Percentiles rank a stretch among this genome's conserved stretches.
Conservation (phyloP, 2,113 vertebrate species). For the Bungarus multicinctus region DNA sequence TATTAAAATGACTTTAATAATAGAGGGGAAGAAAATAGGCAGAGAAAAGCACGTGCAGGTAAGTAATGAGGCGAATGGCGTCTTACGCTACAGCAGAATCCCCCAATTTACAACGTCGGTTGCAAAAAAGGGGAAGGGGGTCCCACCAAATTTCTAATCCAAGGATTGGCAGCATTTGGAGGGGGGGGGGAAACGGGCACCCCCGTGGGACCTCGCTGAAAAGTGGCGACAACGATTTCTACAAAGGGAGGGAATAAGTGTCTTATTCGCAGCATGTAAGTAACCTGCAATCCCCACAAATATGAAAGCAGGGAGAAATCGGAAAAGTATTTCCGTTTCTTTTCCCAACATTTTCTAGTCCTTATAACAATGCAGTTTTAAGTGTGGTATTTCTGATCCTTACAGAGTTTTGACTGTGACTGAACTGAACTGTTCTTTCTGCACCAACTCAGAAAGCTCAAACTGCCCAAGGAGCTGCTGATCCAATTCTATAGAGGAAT, state of each 20-base stretch:
- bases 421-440: not conserved
- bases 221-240: not conserved
- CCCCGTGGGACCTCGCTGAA: not conserved
- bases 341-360: not conserved
- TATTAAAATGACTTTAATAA: constrained; percentile 16
- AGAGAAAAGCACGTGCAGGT: not conserved
- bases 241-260: not conserved
- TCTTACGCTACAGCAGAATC: not conserved
- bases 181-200: rapidly evolving
- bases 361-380: no score
- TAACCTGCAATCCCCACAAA: not conserved
- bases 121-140: not conserved
- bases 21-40: not conserved
- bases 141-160: not conserved
- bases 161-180: not conserved
- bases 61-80: not conserved
- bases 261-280: no score
- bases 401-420: not conserved
- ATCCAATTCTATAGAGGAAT: no score
- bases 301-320: not conserved
- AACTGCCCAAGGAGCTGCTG: no score
- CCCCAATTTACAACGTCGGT: not conserved
- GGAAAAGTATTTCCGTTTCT: not conserved
- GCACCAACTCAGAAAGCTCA: no score
- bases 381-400: not conserved